A percentile compares a stretch with the other conserved stretches of the same genome.
phyloP scores from a whole-genome alignment of 2,888 invertebrate species.

The Pachydiplax longipennis region DNA sequence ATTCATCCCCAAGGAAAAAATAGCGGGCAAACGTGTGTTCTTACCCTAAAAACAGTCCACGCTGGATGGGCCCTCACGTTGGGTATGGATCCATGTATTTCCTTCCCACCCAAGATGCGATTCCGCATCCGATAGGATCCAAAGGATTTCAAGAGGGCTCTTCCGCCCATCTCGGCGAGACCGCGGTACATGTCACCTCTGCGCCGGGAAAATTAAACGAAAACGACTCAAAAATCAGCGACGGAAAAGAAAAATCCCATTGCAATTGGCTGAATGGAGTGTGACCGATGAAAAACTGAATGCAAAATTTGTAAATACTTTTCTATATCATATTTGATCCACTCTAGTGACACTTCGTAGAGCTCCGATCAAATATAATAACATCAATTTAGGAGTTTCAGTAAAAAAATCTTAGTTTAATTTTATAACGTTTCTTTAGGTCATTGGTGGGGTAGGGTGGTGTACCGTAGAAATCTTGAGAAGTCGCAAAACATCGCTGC shows the following conservation, averaged over 20 bases:
- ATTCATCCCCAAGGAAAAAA: no score
- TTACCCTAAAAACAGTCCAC: constrained; percentile 25
- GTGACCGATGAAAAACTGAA: background rate
- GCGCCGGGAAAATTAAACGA: background rate
- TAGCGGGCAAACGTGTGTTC: background rate
- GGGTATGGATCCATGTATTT: background rate
- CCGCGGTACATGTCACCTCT: background rate
- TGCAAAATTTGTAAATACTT: background rate
- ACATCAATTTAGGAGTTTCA: no score
- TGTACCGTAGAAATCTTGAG: no score
- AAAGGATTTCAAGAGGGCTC: constrained; percentile 13
- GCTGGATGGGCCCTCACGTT: constrained; percentile 6
- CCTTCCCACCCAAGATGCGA: background rate
- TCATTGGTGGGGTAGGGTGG: no score
- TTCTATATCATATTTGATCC: background rate
- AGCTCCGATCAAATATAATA: no score
- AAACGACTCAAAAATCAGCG: background rate
- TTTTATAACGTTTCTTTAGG: no score
- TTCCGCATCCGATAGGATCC: constrained; percentile 20
- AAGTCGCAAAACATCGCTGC: background rate
- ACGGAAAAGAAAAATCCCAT: background rate
- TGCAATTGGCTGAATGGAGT: background rate
- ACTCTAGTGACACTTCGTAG: no score
- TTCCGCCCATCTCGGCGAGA: background rate
- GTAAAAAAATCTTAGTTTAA: no score